Conservation (phyloP, 2,113 vertebrate species). For the Cephalopterus ornatus region DNA sequence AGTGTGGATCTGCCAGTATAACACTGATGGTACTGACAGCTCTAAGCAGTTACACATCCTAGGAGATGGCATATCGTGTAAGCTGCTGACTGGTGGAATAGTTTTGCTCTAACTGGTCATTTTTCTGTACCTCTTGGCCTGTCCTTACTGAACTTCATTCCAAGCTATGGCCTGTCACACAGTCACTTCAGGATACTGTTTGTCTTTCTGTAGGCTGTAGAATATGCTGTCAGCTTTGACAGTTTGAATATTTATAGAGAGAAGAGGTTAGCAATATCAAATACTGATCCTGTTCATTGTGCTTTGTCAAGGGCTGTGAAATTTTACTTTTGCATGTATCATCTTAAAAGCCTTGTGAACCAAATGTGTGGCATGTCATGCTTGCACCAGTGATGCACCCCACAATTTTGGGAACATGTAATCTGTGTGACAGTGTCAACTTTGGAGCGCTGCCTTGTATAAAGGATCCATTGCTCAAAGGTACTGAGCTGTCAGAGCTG, state of each 20-base stretch:
- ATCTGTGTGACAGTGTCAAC: not conserved
- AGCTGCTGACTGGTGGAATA: not conserved
- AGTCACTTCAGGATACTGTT: not conserved
- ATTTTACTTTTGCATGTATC: not conserved
- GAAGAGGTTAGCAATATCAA: not conserved
- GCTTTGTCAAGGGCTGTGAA: not conserved
- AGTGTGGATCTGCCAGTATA: not conserved
- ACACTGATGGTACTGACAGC: not conserved
- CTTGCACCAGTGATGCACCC: not conserved
- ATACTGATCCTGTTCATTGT: not conserved
- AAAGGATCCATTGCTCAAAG: not conserved
- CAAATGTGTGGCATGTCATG: rapidly evolving
- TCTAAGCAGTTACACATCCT: not conserved
- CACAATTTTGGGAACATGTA: not conserved
- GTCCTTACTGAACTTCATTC: not conserved
- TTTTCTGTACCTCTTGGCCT: not conserved
- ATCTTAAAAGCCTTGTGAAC: not conserved
- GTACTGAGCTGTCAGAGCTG: not conserved
- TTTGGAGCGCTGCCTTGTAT: not conserved
- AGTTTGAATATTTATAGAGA: not conserved
- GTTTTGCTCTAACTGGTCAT: not conserved
- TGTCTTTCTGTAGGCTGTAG: not conserved
- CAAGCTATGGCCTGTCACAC: not conserved
- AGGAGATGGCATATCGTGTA: not conserved
- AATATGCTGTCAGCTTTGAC: not conserved